Evolutionary conservation across 2,113 vertebrate species (phyloP), one percentile per base, ranked within the genome.

Genomic region (Rissa tridactyla): DNA sequence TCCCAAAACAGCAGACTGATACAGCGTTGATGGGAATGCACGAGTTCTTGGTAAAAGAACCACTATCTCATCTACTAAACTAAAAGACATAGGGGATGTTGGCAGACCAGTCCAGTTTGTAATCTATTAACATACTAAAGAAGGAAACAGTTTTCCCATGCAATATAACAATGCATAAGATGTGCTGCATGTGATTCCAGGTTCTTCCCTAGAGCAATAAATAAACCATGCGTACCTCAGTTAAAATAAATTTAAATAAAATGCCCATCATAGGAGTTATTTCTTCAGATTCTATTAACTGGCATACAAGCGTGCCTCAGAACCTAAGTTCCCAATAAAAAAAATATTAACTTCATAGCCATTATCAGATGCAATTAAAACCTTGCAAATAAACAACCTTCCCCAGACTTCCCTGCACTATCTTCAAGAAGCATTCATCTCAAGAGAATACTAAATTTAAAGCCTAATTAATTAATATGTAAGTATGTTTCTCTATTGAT

Each of bases 391-490:
- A 90, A 79, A 71, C 32, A 54, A 82, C 36, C 54, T 58, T 44
- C 54, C 14, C 27, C 23, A 58, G 49, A 62, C 32, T 60, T 78
- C 40, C 25, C 84, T 70, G 60, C 34, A 75, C 30, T 44, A 65
- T 30, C 46, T 62, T 30, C 29, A 89, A 54, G 6, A 92, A 78
- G 47, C 20, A 82, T 32, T 65, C 55, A 73, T 71, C 55, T 84
- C 82, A 90, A 77, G 76, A 94, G 85, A 90, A 82, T 30, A 34
- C 13, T 88, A 77, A 38, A 82, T 70, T 88, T 75, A 47, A 95
- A 86, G 79, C 36, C 34, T 38, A 85, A 86, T 71, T 81, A 73
- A 85, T 88, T 78, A 70, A 81, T 81, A 86, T 32, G 25, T 62
- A 91, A 86, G 32, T 52, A 80, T 13, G 3, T 64, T 86, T 75